Evolutionary conservation across 2,113 vertebrate species (phyloP).

Genomic region (Semicossyphus pulcher): DNA sequence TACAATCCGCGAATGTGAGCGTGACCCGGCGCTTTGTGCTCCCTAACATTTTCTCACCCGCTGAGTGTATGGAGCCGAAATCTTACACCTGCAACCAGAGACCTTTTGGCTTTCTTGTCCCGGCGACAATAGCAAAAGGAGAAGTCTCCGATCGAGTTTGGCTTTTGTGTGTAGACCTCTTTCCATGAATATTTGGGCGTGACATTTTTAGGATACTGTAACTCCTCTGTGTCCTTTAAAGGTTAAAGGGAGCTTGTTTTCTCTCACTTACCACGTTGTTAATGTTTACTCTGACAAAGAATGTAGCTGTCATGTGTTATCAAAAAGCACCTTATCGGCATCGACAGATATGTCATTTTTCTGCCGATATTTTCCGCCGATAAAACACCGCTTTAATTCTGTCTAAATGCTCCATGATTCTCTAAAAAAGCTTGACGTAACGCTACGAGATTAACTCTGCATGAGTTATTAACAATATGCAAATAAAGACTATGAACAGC

Average conservation of each 20-base stretch:
- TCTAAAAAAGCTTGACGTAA: too few relatives aligned
- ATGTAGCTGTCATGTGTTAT: too few relatives aligned
- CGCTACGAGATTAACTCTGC: too few relatives aligned
- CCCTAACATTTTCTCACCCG: constrained; percentile 53
- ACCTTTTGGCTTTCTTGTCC: constrained; percentile 39
- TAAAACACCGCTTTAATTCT: too few relatives aligned
- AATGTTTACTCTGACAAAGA: too few relatives aligned
- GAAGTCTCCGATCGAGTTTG: constrained; percentile 14
- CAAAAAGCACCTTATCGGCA: too few relatives aligned
- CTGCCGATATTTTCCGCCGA: too few relatives aligned
- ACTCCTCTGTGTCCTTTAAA: constrained; percentile 10
- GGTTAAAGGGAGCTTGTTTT: background rate
- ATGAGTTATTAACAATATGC: too few relatives aligned
- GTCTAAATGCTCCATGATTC: too few relatives aligned
- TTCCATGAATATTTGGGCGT: constrained; percentile 31
- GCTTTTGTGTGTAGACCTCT: constrained; percentile 37
- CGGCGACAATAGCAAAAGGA: constrained; percentile 15
- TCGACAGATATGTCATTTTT: too few relatives aligned
- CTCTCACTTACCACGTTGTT: background rate
- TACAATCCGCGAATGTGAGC: background rate
- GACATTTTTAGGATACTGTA: constrained; percentile 28
- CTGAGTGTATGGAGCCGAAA: constrained; percentile 50
- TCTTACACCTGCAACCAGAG: constrained; percentile 63
- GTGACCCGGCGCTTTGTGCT: constrained; percentile 55
- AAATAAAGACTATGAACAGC: too few relatives aligned